Percentiles rank a stretch among this genome's conserved stretches.
phyloP scores from a whole-genome alignment of 2,113 vertebrate species.

The Oryzias melastigma region DNA sequence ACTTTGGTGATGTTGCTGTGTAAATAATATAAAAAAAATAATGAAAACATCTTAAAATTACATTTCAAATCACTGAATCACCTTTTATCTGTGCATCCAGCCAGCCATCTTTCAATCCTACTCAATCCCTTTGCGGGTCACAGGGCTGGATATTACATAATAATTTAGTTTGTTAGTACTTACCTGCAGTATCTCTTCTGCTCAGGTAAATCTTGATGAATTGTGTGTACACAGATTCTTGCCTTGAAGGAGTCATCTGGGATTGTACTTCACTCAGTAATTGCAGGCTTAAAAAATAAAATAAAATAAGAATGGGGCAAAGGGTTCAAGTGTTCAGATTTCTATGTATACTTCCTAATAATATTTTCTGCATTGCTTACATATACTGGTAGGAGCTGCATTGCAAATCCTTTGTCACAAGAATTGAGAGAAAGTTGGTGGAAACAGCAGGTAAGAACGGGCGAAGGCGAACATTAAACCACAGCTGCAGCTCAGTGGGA shows the following conservation, averaged over 20 bases:
- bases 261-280: conserved; percentile 43
- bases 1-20: too few species aligned
- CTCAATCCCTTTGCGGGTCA: too few species aligned
- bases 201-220: conserved; percentile 67
- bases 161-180: neutral
- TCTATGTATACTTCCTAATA: neutral
- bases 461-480: conserved; percentile 62
- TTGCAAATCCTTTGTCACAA: conserved; percentile 37
- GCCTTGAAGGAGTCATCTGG: conserved; percentile 14
- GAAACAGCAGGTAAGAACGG: conserved; percentile 63
- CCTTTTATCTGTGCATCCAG: too few species aligned
- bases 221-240: conserved; percentile 48
- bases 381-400: conserved; percentile 68
- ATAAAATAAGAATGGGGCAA: too few species aligned
- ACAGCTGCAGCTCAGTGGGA: conserved; percentile 45
- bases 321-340: neutral
- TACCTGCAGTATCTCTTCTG: conserved; percentile 57
- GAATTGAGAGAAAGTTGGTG: conserved; percentile 61
- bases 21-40: too few species aligned
- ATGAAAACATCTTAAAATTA: too few species aligned
- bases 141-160: too few species aligned
- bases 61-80: too few species aligned
- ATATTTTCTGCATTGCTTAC: conserved; percentile 39
- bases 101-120: too few species aligned
- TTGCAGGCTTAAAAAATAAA: conserved; percentile 35